These are phyloP conservation scores for Enteromius paludinosus DNA, from an alignment of 2,797 vertebrate genomes.

Conservation along the genomic window DNA sequence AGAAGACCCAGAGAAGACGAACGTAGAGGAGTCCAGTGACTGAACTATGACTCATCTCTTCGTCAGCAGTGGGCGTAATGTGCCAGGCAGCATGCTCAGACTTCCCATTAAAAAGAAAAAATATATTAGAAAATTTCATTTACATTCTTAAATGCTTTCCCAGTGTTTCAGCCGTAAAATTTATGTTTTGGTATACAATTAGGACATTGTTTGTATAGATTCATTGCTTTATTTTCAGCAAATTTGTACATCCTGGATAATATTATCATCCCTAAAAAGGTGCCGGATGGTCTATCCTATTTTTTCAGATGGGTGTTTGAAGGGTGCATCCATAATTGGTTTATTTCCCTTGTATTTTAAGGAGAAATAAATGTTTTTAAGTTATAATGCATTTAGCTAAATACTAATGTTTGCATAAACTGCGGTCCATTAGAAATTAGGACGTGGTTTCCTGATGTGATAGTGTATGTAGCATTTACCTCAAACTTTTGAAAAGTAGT, in stretches of 20 bases:
- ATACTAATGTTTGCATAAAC: background rate
- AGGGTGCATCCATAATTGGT: background rate
- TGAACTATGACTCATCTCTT: conserved; percentile 9
- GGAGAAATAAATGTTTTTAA: background rate
- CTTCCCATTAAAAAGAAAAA: background rate
- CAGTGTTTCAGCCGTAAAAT: too few relatives aligned
- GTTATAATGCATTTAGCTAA: background rate
- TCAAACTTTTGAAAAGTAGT: background rate
- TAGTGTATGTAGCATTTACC: background rate
- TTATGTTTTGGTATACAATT: background rate
- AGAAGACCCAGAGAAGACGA: background rate
- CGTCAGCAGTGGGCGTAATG: background rate
- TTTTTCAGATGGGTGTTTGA: background rate
- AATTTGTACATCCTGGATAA: background rate
- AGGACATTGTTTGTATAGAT: background rate
- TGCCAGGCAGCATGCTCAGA: background rate
- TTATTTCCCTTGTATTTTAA: background rate
- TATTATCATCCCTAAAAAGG: background rate
- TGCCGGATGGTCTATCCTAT: background rate
- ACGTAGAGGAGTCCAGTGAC: conserved; percentile 9
- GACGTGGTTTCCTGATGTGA: background rate
- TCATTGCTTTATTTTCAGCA: background rate
- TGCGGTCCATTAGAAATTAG: background rate
- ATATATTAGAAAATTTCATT: background rate
- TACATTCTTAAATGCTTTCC: background rate